Conservation (phyloP, 2,113 vertebrate species). For the Cheilinus undulatus region DNA sequence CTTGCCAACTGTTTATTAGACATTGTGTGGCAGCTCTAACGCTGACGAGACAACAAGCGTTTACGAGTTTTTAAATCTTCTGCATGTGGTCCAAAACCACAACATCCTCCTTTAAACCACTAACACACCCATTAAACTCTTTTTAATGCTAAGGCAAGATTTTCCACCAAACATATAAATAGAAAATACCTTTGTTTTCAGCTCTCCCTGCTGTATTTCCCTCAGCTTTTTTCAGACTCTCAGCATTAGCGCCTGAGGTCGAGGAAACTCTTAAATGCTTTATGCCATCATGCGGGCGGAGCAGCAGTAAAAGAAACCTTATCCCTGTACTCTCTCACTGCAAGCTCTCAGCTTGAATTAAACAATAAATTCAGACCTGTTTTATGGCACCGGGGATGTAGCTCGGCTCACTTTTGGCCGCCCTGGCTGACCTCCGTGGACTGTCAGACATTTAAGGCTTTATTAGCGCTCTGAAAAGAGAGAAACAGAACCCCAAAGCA, state of each 20-base stretch:
- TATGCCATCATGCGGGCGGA: conserved; percentile 40
- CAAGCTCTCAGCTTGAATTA: conserved; percentile 53
- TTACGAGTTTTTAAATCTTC: neutral
- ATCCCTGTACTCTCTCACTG: conserved; percentile 12
- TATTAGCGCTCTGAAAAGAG: conserved; percentile 14
- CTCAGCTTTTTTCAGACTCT: conserved; percentile 33
- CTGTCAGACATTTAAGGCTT: conserved; percentile 4
- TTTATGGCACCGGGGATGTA: conserved; percentile 10
- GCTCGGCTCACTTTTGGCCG: neutral
- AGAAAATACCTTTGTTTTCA: conserved; percentile 3
- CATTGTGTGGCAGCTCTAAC: neutral
- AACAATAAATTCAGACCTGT: conserved; percentile 50
- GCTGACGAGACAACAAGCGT: conserved; percentile 10
- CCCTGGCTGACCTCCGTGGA: conserved; percentile 35
- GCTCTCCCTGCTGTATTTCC: conserved; percentile 7
- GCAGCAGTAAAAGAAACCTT: conserved; percentile 57
- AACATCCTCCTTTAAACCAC: neutral
- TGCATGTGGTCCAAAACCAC: conserved; percentile 11
- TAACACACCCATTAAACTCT: conserved; percentile 10
- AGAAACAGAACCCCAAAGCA: conserved; percentile 23
- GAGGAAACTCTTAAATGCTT: conserved; percentile 70
- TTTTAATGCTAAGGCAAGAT: conserved; percentile 14
- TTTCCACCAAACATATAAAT: conserved; percentile 36
- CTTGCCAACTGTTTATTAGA: neutral
- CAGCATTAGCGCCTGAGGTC: conserved; percentile 42